Conservation (phyloP, 2,888 invertebrate species). For the Lordiphosa fenestrarum region DNA sequence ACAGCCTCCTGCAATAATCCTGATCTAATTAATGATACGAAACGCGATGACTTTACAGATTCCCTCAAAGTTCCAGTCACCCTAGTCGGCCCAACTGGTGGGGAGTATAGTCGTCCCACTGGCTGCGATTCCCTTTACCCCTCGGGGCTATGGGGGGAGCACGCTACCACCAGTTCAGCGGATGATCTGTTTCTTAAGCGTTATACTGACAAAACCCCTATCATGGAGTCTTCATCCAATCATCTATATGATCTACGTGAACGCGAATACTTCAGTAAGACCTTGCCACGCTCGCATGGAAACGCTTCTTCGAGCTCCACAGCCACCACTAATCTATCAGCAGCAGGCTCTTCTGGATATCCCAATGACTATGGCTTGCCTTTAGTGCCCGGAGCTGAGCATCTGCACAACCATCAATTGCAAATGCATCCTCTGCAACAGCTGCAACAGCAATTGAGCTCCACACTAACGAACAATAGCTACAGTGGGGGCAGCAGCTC, state of each 20-base stretch:
- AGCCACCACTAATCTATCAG: slow-evolving; percentile 77
- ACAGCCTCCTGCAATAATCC: slow-evolving; percentile 90
- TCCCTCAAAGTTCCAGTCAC: slow-evolving; percentile 69
- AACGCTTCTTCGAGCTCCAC: slow-evolving; percentile 76
- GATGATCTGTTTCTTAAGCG: slow-evolving; percentile 82
- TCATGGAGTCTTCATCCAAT: slow-evolving; percentile 82
- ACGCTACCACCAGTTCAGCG: slow-evolving; percentile 66
- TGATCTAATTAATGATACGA: slow-evolving; percentile 91
- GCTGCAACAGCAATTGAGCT: slow-evolving; percentile 78
- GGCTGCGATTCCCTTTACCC: slow-evolving; percentile 89
- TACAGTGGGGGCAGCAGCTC: slow-evolving; percentile 73
- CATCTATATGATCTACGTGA: slow-evolving; percentile 79
- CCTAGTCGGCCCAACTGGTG: slow-evolving; percentile 81
- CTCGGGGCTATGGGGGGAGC: slow-evolving; percentile 88
- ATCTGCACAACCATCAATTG: slow-evolving; percentile 78
- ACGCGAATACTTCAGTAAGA: slow-evolving; percentile 83
- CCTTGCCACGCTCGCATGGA: slow-evolving; percentile 82
- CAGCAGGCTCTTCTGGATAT: slow-evolving; percentile 81
- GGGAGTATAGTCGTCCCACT: slow-evolving; percentile 89
- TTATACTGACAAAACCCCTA: slow-evolving; percentile 88
- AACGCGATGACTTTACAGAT: slow-evolving; percentile 82
- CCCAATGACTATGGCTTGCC: slow-evolving; percentile 91
- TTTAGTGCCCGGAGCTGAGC: slow-evolving; percentile 82
- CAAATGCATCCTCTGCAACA: slow-evolving; percentile 81
- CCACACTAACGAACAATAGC: slow-evolving; percentile 51